phyloP scores from a whole-genome alignment of 1,140 invertebrate species.

The Nasonia vitripennis region DNA sequence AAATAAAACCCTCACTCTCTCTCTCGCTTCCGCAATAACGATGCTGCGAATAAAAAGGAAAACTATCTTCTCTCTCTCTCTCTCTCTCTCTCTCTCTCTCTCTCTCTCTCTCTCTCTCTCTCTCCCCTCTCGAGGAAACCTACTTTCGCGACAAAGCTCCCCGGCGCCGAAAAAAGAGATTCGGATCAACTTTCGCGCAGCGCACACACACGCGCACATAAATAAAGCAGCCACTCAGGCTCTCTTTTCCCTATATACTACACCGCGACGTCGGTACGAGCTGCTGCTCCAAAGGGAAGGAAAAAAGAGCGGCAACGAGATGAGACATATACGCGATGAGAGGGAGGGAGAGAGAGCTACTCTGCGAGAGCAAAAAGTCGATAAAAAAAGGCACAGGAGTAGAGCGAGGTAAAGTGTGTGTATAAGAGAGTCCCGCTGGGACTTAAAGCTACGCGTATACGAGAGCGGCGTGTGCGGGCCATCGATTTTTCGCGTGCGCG shows the following conservation, averaged over 20 bases:
- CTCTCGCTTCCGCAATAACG: neutral
- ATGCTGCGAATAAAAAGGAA: slow-evolving; percentile 34
- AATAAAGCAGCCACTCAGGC: slow-evolving; percentile 13
- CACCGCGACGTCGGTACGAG: neutral
- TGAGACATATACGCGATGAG: neutral
- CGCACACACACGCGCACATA: neutral
- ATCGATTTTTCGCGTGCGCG: slow-evolving; percentile 60
- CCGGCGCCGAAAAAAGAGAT: neutral
- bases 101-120: too few species aligned
- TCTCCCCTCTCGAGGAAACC: slow-evolving; percentile 29
- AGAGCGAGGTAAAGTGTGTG: slow-evolving; percentile 52
- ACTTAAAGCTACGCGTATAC: neutral
- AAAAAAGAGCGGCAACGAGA: neutral
- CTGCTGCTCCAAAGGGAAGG: neutral
- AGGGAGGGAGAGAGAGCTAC: too few species aligned
- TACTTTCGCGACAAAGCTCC: slow-evolving; percentile 5
- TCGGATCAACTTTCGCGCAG: slow-evolving; percentile 9
- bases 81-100: too few species aligned
- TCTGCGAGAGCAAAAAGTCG: neutral
- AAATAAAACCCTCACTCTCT: neutral
- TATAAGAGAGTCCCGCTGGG: neutral
- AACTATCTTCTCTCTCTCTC: neutral
- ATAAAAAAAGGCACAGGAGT: neutral
- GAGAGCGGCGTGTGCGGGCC: neutral
- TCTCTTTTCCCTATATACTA: neutral